Evolutionary conservation across 1,140 invertebrate genomes (phyloP), one percentile per base, ranked within the genome.

Genomic region (Sinella curviseta): DNA sequence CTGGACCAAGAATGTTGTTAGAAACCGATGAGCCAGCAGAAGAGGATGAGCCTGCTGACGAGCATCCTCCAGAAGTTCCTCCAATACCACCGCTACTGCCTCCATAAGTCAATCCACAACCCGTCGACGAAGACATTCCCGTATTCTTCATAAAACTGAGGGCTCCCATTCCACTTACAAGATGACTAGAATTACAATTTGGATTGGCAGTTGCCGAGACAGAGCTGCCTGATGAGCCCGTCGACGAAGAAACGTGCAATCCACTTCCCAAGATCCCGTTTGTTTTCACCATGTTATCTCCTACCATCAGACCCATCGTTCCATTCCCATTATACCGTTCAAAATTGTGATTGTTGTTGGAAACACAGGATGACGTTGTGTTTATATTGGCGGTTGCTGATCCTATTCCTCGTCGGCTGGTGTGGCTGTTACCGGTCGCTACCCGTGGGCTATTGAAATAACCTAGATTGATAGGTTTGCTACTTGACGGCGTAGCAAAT

Each of bases 271-370:
- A 31, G 28, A n/a, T 35, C 33, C 0, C n/a, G 20, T 36, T 74
- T 34, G 24, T n/a, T 28, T 16, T 16, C 17, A 65, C 55, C 1
- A 39, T 17, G 16, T 39, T 30, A 2, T 26, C 54, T 26, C 30
- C 54, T n/a, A 77, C 26, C 17, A n/a, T 24, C 2, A 28, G 24
- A 1, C 1, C 28, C n/a, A 1, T 35, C 8, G 12, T 20, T 16
- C 17, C 74, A 24, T 75, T 36, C 14, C 31, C 14, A 26, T 24
- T 39, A 14, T 39, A 75, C 16, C 30, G 16, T 4, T 33, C 30
- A 28, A 74, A 65, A 33, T 33, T 70, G 30, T 70, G 65, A 77
- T 57, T 57, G 54, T 77, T 77, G 65, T 80, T 80, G 20, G 12
- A 31, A 24, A n/a, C 39, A n/a, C 35, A 75, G 3, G 74, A 39